These are phyloP conservation scores for Parapsyche elsis DNA, from an alignment of 1,140 invertebrate genomes.

Conservation along the genomic window DNA sequence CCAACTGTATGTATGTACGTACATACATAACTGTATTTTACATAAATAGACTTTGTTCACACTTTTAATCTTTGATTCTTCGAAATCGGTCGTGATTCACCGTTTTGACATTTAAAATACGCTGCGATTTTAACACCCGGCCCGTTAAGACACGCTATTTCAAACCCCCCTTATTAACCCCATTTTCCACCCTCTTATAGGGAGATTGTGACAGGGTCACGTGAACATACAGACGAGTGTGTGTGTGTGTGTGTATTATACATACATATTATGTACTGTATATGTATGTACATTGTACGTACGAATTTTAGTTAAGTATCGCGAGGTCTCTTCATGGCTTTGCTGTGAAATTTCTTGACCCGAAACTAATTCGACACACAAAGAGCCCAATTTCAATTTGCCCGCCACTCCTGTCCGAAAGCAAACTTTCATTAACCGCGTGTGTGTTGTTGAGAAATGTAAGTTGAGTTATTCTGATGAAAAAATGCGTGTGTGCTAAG, in stretches of 20 bases:
- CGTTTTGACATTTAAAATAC: background rate
- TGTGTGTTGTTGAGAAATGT: too few species aligned
- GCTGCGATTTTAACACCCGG: background rate
- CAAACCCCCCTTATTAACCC: background rate
- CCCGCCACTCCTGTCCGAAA: background rate
- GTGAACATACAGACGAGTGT: background rate
- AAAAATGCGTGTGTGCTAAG: too few species aligned
- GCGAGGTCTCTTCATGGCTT: background rate
- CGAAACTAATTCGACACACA: slow-evolving; percentile 4
- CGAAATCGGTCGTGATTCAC: background rate
- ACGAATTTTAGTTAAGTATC: too few species aligned
- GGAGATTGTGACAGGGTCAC: background rate
- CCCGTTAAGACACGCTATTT: background rate
- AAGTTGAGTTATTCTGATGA: too few species aligned
- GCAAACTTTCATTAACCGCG: too few species aligned
- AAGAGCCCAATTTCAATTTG: background rate
- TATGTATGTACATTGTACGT: too few species aligned
- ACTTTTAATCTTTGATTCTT: background rate
- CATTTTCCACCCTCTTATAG: too few species aligned
- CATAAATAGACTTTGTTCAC: too few species aligned
- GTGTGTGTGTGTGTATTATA: background rate
- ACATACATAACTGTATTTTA: too few species aligned
- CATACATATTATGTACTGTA: too few species aligned
- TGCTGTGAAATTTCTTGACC: background rate
- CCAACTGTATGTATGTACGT: background rate